phyloP scores from a whole-genome alignment of 2,888 invertebrate species.

The Julus scanicus region DNA sequence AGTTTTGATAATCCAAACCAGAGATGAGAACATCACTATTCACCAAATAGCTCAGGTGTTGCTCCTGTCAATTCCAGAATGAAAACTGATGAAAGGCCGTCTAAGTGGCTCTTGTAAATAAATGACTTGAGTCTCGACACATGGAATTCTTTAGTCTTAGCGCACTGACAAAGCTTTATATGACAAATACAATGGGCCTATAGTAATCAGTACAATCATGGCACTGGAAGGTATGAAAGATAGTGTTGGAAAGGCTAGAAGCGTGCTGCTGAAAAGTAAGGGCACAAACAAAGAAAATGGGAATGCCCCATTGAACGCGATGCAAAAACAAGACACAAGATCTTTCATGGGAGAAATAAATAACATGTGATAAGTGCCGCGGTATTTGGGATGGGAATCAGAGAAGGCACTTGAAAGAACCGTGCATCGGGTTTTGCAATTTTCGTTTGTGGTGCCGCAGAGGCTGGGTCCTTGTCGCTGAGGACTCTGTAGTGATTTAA shows the following conservation, averaged over 20 bases:
- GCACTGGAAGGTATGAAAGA: conserved; percentile 34
- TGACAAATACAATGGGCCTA: conserved; percentile 36
- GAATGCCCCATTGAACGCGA: neutral
- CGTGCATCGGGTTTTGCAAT: conserved; percentile 36
- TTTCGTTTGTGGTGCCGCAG: neutral
- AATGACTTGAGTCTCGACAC: neutral
- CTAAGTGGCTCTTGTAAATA: neutral
- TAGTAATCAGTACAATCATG: conserved; percentile 42
- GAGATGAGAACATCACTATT: too few relatives aligned
- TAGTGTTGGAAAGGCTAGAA: neutral
- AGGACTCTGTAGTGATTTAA: neutral
- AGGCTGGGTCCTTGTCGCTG: neutral
- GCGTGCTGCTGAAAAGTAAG: conserved; percentile 19
- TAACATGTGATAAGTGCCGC: neutral
- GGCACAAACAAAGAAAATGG: neutral
- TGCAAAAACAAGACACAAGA: neutral
- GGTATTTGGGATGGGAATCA: neutral
- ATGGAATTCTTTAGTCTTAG: conserved; percentile 8
- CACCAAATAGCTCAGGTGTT: too few relatives aligned
- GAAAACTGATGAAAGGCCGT: too few relatives aligned
- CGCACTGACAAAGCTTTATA: conserved; percentile 34
- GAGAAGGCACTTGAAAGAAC: conserved; percentile 40
- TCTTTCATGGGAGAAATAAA: conserved; percentile 30
- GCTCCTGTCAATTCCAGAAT: too few relatives aligned
- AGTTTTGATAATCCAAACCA: too few relatives aligned